A percentile compares a stretch with the other conserved stretches of the same genome.
These are phyloP conservation scores for Zygaena filipendulae DNA, from an alignment of 2,888 invertebrate genomes.

Conservation along the genomic window DNA sequence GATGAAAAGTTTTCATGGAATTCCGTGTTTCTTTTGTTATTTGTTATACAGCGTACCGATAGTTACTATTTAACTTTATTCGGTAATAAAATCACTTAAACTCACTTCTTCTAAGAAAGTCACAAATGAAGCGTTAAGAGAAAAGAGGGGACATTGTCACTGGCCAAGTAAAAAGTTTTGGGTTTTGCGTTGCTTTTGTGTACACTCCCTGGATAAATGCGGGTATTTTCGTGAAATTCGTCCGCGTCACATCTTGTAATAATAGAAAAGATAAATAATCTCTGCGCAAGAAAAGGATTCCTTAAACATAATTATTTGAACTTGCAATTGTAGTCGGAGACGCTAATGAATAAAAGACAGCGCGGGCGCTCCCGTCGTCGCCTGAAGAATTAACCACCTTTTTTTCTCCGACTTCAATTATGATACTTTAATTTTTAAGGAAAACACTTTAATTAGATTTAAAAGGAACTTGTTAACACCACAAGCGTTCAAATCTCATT, in stretches of 20 bases:
- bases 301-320: constrained; percentile 66
- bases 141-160: constrained; percentile 58
- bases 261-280: constrained; percentile 65
- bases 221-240: constrained; percentile 64
- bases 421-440: constrained; percentile 42
- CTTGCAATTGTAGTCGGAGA: constrained; percentile 61
- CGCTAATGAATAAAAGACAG: constrained; percentile 61
- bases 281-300: constrained; percentile 65
- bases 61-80: too few relatives aligned
- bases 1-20: too few relatives aligned
- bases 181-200: constrained; percentile 62
- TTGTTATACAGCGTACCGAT: too few relatives aligned
- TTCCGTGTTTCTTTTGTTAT: too few relatives aligned
- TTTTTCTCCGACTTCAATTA: constrained; percentile 46
- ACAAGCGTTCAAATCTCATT: too few relatives aligned
- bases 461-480: too few relatives aligned
- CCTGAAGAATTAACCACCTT: constrained; percentile 44
- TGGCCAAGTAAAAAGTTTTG: constrained; percentile 67
- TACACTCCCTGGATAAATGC: constrained; percentile 59
- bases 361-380: constrained; percentile 42
- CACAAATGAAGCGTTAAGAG: constrained; percentile 55
- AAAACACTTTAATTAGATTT: constrained; percentile 52
- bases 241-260: constrained; percentile 63
- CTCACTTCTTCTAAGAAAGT: constrained; percentile 30
- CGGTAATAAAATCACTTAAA: too few relatives aligned